Evolutionary conservation across 1,140 invertebrate genomes (phyloP), one percentile per base, ranked within the genome.

Genomic region (Tetranychus urticae): DNA sequence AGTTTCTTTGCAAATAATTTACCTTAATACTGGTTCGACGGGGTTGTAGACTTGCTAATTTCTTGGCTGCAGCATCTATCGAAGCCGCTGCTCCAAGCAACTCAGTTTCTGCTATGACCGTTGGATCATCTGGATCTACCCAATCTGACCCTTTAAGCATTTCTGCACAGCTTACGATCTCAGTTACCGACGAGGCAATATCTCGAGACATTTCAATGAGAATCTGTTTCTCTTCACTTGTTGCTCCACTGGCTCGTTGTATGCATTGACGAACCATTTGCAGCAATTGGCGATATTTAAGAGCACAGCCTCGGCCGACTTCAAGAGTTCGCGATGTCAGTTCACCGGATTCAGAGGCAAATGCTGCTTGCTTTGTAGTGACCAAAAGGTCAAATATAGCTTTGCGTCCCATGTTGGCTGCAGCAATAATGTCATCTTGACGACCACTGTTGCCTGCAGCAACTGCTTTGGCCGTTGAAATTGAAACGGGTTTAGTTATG

Each of bases 91-190:
- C 94, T 14, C 90, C 89, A 1, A 97, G 75, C n/a, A 98, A 73
- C 73, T 99, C 94, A 71, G 92, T 96, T 72, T 98, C 94, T 1
- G 94, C 94, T 65, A 97, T 94, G 0, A 93, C 88, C 0, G 89
- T 96, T 0, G 91, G 89, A 75, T 97, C 92, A 69, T 93, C 87
- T 0, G 89, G 89, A 76, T 97, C 90, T 62, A 90, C 85, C 86
- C 88, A 96, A 64, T 33, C 58, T 59, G 69, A 76, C 79, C 86
- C 90, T 80, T 96, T 97, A 2, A 97, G 77, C 46, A 84, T 73
- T 71, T 94, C 86, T 1, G 88, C 88, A 50, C 84, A 81, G 14
- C 85, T 83, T 1, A 94, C 85, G 54, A 97, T 77, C 70, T 94
- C 88, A 0, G 88, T 88, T 1, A 94, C 87, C 62, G 83, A 82